These are phyloP conservation scores for Geophilus truncorum DNA, from an alignment of 2,888 invertebrate species.

Conservation along the genomic window DNA sequence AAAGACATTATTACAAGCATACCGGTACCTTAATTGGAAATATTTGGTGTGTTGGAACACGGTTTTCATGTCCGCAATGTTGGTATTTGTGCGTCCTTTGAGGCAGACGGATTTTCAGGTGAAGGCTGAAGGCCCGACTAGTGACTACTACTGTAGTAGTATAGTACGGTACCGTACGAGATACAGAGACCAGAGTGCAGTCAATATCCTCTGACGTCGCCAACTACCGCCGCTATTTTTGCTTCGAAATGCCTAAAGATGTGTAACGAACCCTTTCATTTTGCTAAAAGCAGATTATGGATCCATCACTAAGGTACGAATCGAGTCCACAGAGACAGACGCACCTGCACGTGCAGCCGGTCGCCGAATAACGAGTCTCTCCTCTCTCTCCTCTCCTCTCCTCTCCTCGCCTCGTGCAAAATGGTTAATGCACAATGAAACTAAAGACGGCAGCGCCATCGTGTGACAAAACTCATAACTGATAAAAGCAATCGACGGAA, in stretches of 20 bases:
- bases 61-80: background rate
- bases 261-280: background rate
- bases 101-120: background rate
- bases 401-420: background rate
- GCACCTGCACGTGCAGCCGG: slow-evolving; percentile 25
- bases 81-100: background rate
- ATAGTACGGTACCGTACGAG: too few relatives aligned
- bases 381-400: too few relatives aligned
- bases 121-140: background rate
- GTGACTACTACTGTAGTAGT: background rate
- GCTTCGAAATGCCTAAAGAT: background rate
- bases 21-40: background rate
- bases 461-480: background rate
- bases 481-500: background rate
- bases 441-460: background rate
- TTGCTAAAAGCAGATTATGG: background rate
- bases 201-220: background rate
- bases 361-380: background rate
- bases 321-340: slow-evolving; percentile 9
- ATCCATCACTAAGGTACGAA: background rate
- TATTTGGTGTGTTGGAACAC: background rate
- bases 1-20: background rate
- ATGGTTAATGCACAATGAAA: background rate
- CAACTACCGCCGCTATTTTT: background rate
- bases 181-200: background rate